Conservation (phyloP, 2,113 vertebrate species). For the Chaetorhynchus papuensis region DNA sequence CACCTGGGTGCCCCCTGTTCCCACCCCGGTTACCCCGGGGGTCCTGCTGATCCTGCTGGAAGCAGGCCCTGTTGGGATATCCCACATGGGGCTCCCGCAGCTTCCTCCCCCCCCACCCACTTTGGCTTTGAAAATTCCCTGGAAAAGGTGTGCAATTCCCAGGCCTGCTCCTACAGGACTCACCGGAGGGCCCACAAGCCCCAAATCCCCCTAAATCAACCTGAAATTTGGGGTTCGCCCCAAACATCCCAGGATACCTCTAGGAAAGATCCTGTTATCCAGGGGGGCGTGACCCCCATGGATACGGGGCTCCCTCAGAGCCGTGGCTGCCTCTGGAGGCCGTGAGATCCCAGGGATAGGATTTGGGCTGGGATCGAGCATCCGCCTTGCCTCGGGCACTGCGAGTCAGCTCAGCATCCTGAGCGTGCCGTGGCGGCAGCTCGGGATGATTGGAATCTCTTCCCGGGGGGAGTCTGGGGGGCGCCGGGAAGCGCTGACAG, state of each 20-base stretch:
- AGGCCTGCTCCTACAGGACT: not conserved
- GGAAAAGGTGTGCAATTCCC: not conserved
- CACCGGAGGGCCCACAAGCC: rapidly evolving
- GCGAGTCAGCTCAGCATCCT: not conserved
- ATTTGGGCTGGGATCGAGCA: not conserved
- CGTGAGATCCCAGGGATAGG: rapidly evolving
- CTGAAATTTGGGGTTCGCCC: not conserved
- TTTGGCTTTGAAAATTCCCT: not conserved
- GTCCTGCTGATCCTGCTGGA: not conserved
- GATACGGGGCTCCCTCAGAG: not conserved
- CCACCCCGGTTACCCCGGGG: not conserved
- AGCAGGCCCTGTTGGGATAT: not conserved
- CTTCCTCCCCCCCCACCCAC: not conserved
- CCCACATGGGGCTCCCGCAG: not conserved
- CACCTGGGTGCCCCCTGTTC: not conserved
- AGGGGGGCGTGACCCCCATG: too few species aligned
- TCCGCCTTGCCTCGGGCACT: rapidly evolving
- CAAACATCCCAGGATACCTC: not conserved
- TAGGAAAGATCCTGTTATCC: not conserved
- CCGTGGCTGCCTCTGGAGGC: rapidly evolving
- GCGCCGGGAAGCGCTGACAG: not conserved
- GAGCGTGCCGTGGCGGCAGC: not conserved
- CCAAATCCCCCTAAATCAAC: not conserved
- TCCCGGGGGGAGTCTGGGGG: not conserved
- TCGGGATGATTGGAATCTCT: not conserved